Conservation (phyloP, 2,888 invertebrate genomes). For the Volucella inanis region DNA sequence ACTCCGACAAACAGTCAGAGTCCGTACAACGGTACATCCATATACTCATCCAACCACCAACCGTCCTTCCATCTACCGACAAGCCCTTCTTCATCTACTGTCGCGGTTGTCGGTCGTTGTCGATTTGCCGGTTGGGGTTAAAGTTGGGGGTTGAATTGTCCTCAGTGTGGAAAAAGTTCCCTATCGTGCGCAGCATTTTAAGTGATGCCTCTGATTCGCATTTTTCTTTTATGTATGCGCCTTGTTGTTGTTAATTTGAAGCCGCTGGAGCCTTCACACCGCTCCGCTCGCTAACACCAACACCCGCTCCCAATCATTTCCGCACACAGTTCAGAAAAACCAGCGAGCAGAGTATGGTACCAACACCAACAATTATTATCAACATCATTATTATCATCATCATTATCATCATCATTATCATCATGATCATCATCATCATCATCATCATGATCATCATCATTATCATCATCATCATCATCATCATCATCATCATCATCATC, state of each 20-base stretch:
- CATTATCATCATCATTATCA: constrained; percentile 17
- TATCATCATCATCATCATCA: constrained; percentile 4
- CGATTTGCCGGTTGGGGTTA: background rate
- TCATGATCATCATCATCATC: constrained; percentile 23
- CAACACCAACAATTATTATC: constrained; percentile 52
- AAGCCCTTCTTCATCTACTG: background rate
- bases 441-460: background rate
- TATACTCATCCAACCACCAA: constrained; percentile 6
- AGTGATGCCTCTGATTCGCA: constrained; percentile 69
- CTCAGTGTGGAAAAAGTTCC: constrained; percentile 48
- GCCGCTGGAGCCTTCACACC: constrained; percentile 30
- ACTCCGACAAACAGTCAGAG: constrained; percentile 62
- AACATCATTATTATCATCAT: background rate
- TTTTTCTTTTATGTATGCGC: constrained; percentile 60
- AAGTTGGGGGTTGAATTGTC: constrained; percentile 28
- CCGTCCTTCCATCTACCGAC: constrained; percentile 19
- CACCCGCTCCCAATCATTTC: constrained; percentile 9
- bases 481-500: constrained; percentile 38
- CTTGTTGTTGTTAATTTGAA: constrained; percentile 71
- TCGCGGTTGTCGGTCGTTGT: background rate
- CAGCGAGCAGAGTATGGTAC: constrained; percentile 48
- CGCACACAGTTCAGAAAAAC: constrained; percentile 55
- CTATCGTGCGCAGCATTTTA: constrained; percentile 72
- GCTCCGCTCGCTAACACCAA: constrained; percentile 6
- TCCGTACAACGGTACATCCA: background rate